Conservation (phyloP, 2,888 invertebrate species). For the Hemistola chrysoprasaria region DNA sequence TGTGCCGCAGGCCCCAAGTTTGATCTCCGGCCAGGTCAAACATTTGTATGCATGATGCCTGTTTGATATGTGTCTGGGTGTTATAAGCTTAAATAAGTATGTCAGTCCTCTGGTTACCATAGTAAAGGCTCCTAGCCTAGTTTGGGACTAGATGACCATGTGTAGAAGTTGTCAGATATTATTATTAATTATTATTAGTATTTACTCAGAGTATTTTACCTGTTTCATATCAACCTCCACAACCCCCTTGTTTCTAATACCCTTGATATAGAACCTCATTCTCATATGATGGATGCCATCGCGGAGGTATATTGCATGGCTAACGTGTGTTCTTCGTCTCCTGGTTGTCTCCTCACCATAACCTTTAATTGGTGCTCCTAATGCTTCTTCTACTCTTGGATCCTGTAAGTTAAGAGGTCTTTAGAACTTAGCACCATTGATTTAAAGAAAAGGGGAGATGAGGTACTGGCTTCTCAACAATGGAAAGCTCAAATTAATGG, state of each 20-base stretch:
- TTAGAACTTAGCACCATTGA: no score
- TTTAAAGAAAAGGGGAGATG: no score
- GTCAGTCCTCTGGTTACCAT: no score
- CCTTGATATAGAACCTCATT: slow-evolving; percentile 96
- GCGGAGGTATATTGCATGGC: slow-evolving; percentile 88
- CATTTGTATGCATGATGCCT: no score
- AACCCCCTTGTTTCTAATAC: slow-evolving; percentile 89
- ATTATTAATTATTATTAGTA: neutral
- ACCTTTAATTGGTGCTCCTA: slow-evolving; percentile 95
- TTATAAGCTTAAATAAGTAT: no score
- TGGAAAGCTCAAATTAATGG: no score
- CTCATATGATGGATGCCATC: slow-evolving; percentile 90
- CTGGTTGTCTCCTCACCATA: slow-evolving; percentile 93
- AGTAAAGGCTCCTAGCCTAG: no score
- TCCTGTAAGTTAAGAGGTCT: slow-evolving; percentile 70
- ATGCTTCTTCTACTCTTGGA: slow-evolving; percentile 88
- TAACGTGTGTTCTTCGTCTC: slow-evolving; percentile 91
- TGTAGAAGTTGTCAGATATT: neutral
- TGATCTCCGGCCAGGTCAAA: no score
- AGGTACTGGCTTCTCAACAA: no score
- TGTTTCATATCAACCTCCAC: slow-evolving; percentile 93
- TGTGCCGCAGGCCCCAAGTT: no score
- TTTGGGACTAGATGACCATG: no score
- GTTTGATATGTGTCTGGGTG: no score
- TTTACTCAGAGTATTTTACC: slow-evolving; percentile 66